A percentile compares a stretch with the other conserved stretches of the same genome.
Evolutionary conservation across 2,888 invertebrate species (phyloP).

Genomic region (Atherix ibis): DNA sequence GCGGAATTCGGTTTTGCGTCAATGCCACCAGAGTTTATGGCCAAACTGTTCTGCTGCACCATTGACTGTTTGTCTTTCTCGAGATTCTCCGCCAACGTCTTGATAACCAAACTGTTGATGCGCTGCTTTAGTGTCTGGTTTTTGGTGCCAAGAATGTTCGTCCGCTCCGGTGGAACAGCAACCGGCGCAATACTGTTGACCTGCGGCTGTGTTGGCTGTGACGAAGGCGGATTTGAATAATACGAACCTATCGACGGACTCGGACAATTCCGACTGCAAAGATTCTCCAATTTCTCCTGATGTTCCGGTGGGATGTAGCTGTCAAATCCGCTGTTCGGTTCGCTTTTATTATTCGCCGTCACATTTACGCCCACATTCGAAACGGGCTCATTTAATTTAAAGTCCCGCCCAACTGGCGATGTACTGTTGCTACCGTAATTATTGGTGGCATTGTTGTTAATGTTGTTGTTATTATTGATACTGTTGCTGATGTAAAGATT

Average conservation of each 20-base stretch:
- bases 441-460: constrained; percentile 15
- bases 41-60: constrained; percentile 15
- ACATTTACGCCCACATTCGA: constrained; percentile 19
- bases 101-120: constrained; percentile 74
- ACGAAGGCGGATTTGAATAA: constrained; percentile 43
- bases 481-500: no score
- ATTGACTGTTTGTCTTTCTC: constrained; percentile 33
- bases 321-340: constrained; percentile 31
- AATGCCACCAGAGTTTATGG: constrained; percentile 6
- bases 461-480: constrained; percentile 8
- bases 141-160: constrained; percentile 19
- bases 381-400: constrained; percentile 31
- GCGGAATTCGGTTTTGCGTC: constrained; percentile 29
- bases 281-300: constrained; percentile 30
- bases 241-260: constrained; percentile 43
- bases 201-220: constrained; percentile 18
- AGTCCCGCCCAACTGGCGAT: constrained; percentile 17
- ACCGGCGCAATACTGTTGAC: constrained; percentile 3
- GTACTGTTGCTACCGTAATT: constrained; percentile 9
- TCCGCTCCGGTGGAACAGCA: constrained; percentile 19
- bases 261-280: constrained; percentile 32
- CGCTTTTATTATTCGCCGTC: constrained; percentile 20
- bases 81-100: constrained; percentile 77
- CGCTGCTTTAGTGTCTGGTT: constrained; percentile 76
- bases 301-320: constrained; percentile 25